These are phyloP conservation scores for Sandelia bainsii DNA, from an alignment of 2,797 vertebrate species.

Conservation along the genomic window DNA sequence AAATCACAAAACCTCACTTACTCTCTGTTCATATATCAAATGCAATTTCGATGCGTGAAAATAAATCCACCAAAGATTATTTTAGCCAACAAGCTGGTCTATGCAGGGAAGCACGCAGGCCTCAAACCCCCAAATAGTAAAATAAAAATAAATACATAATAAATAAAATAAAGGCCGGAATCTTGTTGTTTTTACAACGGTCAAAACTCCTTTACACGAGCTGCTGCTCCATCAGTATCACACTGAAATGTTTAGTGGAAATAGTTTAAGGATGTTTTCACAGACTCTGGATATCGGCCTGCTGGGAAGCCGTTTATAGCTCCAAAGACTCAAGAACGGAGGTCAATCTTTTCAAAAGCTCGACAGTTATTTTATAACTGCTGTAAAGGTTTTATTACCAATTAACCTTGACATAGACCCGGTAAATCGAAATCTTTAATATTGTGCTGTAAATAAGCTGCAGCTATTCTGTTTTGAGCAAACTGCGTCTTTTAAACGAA, in stretches of 20 bases:
- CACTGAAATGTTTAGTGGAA: constrained; percentile 29
- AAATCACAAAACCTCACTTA: neutral
- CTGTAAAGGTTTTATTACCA: constrained; percentile 55
- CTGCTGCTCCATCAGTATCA: constrained; percentile 30
- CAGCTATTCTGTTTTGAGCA: too few species aligned
- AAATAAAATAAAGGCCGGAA: neutral
- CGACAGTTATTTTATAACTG: constrained; percentile 34
- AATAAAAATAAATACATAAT: neutral
- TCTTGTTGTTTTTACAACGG: neutral
- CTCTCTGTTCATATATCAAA: too few species aligned
- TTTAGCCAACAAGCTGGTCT: neutral
- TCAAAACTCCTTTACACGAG: neutral
- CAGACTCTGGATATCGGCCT: constrained; percentile 49
- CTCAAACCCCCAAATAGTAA: neutral
- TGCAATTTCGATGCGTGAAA: neutral
- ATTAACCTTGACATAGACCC: constrained; percentile 47
- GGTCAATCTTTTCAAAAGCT: constrained; percentile 39
- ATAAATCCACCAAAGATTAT: neutral
- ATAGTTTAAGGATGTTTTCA: constrained; percentile 56
- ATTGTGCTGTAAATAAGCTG: constrained; percentile 31
- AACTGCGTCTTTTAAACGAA: too few species aligned
- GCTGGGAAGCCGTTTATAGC: constrained; percentile 32
- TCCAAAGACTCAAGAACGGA: constrained; percentile 45
- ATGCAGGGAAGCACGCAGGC: neutral
- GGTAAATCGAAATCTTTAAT: constrained; percentile 38